These are phyloP conservation scores for Diarsia dahlii DNA, from an alignment of 2,888 invertebrate species.

Conservation along the genomic window DNA sequence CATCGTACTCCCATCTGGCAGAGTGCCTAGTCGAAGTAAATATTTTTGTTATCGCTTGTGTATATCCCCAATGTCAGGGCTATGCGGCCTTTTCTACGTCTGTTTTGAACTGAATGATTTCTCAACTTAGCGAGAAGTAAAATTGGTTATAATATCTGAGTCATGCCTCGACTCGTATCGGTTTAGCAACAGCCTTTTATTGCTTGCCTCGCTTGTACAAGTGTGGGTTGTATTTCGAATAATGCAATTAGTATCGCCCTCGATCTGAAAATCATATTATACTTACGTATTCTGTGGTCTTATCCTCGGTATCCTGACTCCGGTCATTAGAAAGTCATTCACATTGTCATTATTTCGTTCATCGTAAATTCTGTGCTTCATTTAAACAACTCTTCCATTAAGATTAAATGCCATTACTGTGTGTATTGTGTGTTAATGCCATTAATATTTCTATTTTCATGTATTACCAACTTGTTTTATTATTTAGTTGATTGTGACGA, in stretches of 20 bases:
- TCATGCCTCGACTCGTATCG: slow-evolving; percentile 51
- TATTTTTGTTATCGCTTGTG: slow-evolving; percentile 64
- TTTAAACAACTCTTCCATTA: slow-evolving; percentile 26
- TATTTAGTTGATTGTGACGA: slow-evolving; percentile 27
- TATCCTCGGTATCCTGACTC: slow-evolving; percentile 16
- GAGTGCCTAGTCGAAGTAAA: slow-evolving; percentile 68
- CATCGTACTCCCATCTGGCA: slow-evolving; percentile 65
- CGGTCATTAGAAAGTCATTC: slow-evolving; percentile 39
- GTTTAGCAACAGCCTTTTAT: slow-evolving; percentile 61
- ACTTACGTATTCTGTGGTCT: slow-evolving; percentile 15
- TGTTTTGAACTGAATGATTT: slow-evolving; percentile 53
- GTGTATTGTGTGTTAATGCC: too few species aligned
- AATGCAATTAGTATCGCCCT: slow-evolving; percentile 63
- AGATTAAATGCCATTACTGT: slow-evolving; percentile 39
- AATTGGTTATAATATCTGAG: slow-evolving; percentile 55
- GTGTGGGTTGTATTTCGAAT: slow-evolving; percentile 64
- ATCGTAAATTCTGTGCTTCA: slow-evolving; percentile 16
- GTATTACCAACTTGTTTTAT: slow-evolving; percentile 18
- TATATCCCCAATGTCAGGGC: slow-evolving; percentile 71
- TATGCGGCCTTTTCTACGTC: slow-evolving; percentile 38
- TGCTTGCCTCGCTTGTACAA: slow-evolving; percentile 53
- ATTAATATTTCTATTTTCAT: slow-evolving; percentile 11
- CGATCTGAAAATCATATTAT: slow-evolving; percentile 55
- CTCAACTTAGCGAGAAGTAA: slow-evolving; percentile 58
- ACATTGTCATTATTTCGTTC: slow-evolving; percentile 11